These are phyloP conservation scores for Calameuta filiformis DNA, from an alignment of 2,888 invertebrate species.

Conservation along the genomic window DNA sequence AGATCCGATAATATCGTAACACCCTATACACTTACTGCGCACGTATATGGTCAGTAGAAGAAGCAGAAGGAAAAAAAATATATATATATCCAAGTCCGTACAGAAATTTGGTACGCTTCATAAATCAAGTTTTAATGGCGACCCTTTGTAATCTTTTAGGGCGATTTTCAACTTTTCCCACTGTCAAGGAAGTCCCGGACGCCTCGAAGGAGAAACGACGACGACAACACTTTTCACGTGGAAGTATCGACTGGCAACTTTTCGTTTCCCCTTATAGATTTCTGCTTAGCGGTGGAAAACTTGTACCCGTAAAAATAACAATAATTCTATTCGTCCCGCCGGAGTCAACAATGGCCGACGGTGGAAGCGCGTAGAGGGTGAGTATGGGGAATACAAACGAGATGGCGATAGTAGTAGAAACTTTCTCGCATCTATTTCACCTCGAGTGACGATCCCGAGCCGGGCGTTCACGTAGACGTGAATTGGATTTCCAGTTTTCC, in stretches of 20 bases:
- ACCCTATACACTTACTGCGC: too few relatives aligned
- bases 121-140: constrained; percentile 35
- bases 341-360: constrained; percentile 40
- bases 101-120: neutral
- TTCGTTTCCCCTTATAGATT: constrained; percentile 28
- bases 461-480: neutral
- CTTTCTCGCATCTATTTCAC: neutral
- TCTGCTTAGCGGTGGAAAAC: constrained; percentile 36
- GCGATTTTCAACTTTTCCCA: constrained; percentile 27
- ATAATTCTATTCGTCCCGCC: constrained; percentile 38
- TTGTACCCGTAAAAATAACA: constrained; percentile 45
- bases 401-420: neutral
- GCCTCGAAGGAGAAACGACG: constrained; percentile 3
- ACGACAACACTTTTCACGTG: too few relatives aligned
- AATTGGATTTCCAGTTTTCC: constrained; percentile 8
- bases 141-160: constrained; percentile 36
- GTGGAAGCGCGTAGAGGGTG: constrained; percentile 15
- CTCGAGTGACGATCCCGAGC: neutral
- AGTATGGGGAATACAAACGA: constrained; percentile 29
- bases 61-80: too few relatives aligned
- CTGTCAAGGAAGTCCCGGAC: constrained; percentile 8
- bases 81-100: too few relatives aligned
- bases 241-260: too few relatives aligned
- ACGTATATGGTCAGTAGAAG: too few relatives aligned
- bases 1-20: too few relatives aligned